Base-by-base conservation (phyloP, 2,113 vertebrate species). In the Enhydra lutris region DNA sequence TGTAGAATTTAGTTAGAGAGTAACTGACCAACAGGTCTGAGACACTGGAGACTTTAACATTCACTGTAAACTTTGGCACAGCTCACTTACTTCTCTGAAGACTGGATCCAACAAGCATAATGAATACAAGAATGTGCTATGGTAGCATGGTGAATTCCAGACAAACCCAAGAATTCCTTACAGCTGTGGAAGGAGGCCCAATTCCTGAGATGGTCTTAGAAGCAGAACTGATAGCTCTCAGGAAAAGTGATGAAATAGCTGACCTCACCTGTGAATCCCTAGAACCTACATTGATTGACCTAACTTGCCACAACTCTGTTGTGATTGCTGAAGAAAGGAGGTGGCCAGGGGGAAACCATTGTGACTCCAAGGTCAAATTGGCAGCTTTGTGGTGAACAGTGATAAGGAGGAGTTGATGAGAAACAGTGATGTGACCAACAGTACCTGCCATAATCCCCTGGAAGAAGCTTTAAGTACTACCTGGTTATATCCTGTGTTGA, bases 241-340 rank as follows among this genome's bases (percentile, higher is more conserved):
- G 96, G 93, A 98, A 98, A 97, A 99, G 96, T 94, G 98, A 98
- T 97, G 99, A 99, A 97, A 99, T 99, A 45, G 99, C 99, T 79
- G 99, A 99, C 94, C 99, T 99, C 65, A 99, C 99, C 0, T 99
- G 99, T 96, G 99, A 99, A 89, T 99, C 98, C 67, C 97, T 98
- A 6, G 99, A 99, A 87, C 98, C 99, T 34, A 96, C 99, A 76
- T 99, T 99, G 0, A 99, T 99, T 83, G 99, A 99, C 97, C 97
- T 99, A 91, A 99, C 99, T 78, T 99, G 98, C 97, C 99, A 98
- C 92, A 99, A 99, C 96, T 99, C 99, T 0, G 98, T 99, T 78
- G 99, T 99, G 99, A 99, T 99, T 61, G 78, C 4, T 65, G 74
- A 82, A 98, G 98, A 98, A 97, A 98, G 97, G 94, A 97, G 92